Percentiles rank a stretch among this genome's conserved stretches.
phyloP scores from a whole-genome alignment of 2,113 vertebrate genomes.

The Ciconia stormi region DNA sequence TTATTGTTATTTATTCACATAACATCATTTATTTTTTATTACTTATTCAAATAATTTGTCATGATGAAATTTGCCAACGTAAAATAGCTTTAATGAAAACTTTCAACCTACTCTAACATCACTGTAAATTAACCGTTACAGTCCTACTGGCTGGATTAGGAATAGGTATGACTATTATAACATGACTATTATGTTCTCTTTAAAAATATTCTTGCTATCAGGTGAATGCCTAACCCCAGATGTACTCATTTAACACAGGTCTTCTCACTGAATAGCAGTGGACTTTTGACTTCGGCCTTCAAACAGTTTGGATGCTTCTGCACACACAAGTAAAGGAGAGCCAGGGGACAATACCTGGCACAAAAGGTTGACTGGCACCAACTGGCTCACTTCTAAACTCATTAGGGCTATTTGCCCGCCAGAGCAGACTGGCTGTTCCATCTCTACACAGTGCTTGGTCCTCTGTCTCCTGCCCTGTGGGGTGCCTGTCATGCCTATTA shows the following conservation, averaged over 20 bases:
- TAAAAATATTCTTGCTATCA: background rate
- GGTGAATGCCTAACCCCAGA: background rate
- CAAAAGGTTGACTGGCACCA: background rate
- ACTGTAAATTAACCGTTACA: background rate
- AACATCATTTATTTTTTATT: background rate
- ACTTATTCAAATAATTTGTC: background rate
- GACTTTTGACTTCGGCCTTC: background rate
- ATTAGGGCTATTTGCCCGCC: background rate
- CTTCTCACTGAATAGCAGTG: background rate
- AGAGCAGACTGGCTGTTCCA: background rate
- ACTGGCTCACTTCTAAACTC: background rate
- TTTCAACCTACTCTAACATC: background rate
- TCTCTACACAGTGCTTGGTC: fast-evolving
- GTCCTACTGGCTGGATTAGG: background rate
- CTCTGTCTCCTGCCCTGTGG: background rate
- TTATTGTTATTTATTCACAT: background rate
- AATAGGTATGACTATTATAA: background rate
- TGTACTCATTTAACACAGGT: background rate
- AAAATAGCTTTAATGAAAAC: background rate
- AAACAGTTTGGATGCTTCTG: background rate
- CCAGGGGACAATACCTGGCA: background rate
- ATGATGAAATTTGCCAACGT: background rate
- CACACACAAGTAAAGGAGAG: background rate
- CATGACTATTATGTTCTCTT: background rate
- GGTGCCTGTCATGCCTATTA: background rate